A percentile compares a stretch with the other conserved stretches of the same genome.
Evolutionary conservation across 2,797 vertebrate genomes (phyloP).

Genomic region (Anabas testudineus): DNA sequence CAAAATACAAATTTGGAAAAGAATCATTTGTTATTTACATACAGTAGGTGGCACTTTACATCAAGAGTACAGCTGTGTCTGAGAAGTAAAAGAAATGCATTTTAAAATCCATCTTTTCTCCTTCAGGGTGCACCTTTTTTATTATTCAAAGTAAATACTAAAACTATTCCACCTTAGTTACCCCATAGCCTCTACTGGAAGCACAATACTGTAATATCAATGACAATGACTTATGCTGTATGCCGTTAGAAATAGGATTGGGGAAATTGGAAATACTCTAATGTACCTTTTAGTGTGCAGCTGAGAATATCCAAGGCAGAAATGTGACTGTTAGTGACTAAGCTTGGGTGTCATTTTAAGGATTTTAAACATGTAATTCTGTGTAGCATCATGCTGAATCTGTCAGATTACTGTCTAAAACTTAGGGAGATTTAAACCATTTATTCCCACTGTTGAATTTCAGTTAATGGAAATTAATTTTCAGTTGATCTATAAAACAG

Average conservation of each 20-base stretch:
- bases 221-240: background rate
- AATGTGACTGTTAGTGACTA: conserved; percentile 7
- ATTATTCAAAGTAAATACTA: conserved; percentile 8
- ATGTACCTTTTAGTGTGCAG: background rate
- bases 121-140: background rate
- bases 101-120: background rate
- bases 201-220: background rate
- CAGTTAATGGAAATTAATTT: too few species aligned
- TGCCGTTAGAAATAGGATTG: background rate
- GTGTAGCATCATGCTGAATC: conserved; percentile 3
- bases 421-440: background rate
- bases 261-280: background rate
- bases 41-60: background rate
- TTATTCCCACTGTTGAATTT: too few species aligned
- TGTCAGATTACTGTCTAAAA: conserved; percentile 6
- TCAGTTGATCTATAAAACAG: too few species aligned
- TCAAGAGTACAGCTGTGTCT: background rate
- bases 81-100: background rate
- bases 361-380: conserved; percentile 22
- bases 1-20: too few species aligned
- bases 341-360: conserved; percentile 2
- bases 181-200: background rate
- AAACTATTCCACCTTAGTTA: background rate
- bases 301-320: conserved; percentile 1
- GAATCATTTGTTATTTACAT: background rate